A percentile compares a stretch with the other conserved stretches of the same genome.
Evolutionary conservation across 2,888 invertebrate species (phyloP).

Genomic region (Julus scanicus): DNA sequence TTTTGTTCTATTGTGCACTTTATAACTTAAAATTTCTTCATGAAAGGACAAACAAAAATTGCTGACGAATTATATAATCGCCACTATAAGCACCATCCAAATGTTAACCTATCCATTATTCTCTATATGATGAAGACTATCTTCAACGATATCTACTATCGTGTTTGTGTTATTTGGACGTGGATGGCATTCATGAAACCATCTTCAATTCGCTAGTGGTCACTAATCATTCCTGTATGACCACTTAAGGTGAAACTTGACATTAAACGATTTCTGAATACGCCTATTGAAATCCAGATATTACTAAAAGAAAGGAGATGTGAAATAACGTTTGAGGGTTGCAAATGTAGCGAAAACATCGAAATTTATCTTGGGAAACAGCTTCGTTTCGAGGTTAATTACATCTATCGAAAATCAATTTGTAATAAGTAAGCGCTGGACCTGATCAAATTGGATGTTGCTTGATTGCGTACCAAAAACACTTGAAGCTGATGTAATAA

Average conservation of each 20-base stretch:
- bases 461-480: not conserved
- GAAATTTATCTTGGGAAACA: conserved; percentile 27
- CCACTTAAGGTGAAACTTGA: not conserved
- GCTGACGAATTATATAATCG: too few relatives aligned
- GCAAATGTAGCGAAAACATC: conserved; percentile 10
- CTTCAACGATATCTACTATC: not conserved
- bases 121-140: not conserved
- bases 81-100: too few relatives aligned
- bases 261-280: conserved; percentile 17
- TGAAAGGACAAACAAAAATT: too few relatives aligned
- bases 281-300: not conserved
- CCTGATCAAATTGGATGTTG: conserved; percentile 5
- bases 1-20: too few relatives aligned
- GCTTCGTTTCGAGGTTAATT: conserved; percentile 28
- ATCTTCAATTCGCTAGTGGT: not conserved
- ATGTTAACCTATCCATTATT: not conserved
- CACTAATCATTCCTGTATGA: not conserved
- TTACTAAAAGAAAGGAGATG: not conserved
- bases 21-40: too few relatives aligned
- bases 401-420: conserved; percentile 42
- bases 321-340: not conserved
- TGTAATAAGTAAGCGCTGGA: conserved; percentile 42
- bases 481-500: not conserved
- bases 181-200: not conserved
- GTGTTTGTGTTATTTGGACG: not conserved